phyloP scores from a whole-genome alignment of 2,113 vertebrate species.

The Lophius piscatorius region DNA sequence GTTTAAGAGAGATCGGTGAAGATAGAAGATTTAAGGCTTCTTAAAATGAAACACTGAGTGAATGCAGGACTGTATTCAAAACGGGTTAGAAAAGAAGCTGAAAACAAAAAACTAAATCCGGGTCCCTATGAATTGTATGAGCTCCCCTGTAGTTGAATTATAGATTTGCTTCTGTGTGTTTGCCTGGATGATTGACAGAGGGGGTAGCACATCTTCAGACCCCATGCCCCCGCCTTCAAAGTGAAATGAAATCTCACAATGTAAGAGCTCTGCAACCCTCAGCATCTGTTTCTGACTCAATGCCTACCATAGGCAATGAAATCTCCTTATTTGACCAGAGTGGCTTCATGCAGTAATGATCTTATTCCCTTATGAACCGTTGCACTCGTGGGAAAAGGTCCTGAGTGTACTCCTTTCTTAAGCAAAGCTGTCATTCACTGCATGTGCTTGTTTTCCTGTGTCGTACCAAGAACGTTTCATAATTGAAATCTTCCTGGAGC shows the following conservation, averaged over 20 bases:
- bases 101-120: slow-evolving; percentile 46
- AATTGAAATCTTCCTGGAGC: slow-evolving; percentile 21
- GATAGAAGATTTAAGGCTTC: slow-evolving; percentile 72
- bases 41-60: slow-evolving; percentile 55
- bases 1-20: slow-evolving; percentile 47
- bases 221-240: slow-evolving; percentile 71
- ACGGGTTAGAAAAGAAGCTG: slow-evolving; percentile 32
- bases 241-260: slow-evolving; percentile 71
- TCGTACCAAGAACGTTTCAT: slow-evolving; percentile 13
- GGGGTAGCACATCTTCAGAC: slow-evolving; percentile 73
- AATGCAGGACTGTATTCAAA: no score
- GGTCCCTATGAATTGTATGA: slow-evolving; percentile 76
- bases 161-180: slow-evolving; percentile 72
- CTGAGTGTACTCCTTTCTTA: slow-evolving; percentile 29
- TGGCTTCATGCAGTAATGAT: slow-evolving; percentile 55
- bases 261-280: slow-evolving; percentile 67
- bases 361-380: slow-evolving; percentile 49
- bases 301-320: slow-evolving; percentile 55
- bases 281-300: slow-evolving; percentile 65
- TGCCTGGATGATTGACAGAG: slow-evolving; percentile 77
- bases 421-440: slow-evolving; percentile 57
- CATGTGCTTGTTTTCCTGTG: slow-evolving; percentile 38
- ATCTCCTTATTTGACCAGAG: slow-evolving; percentile 67
- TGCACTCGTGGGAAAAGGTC: slow-evolving; percentile 59
- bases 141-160: slow-evolving; percentile 77